Evolutionary conservation across 2,797 vertebrate genomes (phyloP).

Genomic region (Cichlasoma orientale): DNA sequence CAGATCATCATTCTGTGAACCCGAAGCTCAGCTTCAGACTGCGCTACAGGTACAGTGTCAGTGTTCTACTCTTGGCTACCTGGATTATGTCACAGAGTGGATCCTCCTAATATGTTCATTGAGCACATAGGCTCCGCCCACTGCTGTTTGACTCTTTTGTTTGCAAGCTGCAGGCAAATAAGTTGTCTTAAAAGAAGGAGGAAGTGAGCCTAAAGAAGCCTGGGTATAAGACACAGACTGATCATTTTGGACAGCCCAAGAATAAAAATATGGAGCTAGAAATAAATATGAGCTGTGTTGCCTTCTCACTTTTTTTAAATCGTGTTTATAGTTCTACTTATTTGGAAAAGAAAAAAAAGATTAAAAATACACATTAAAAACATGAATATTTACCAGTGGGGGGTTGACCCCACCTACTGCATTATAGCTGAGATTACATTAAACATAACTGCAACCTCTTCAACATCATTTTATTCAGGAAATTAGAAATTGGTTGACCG

Average conservation of each 20-base stretch:
- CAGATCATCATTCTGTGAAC: background rate
- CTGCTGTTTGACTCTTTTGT: too few relatives aligned
- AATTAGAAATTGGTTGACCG: background rate
- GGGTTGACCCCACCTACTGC: background rate
- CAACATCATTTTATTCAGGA: background rate
- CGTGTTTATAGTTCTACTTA: too few relatives aligned
- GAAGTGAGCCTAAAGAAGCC: fast-evolving
- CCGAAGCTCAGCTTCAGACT: fast-evolving
- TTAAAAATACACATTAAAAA: background rate
- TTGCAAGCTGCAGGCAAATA: fast-evolving
- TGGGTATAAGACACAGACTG: background rate
- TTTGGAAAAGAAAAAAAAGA: too few relatives aligned
- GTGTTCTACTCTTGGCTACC: background rate
- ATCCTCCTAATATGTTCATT: too few relatives aligned
- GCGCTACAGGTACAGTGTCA: background rate
- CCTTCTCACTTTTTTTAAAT: background rate
- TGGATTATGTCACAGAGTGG: background rate
- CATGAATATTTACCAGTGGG: background rate
- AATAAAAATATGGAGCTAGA: background rate
- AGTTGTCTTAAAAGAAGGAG: background rate
- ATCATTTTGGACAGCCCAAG: background rate
- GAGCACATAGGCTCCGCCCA: background rate
- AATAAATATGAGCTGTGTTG: background rate
- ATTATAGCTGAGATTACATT: fast-evolving
- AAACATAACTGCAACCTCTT: background rate